These are phyloP conservation scores for Leucophenga montana DNA, from an alignment of 2,888 invertebrate genomes.

Conservation along the genomic window DNA sequence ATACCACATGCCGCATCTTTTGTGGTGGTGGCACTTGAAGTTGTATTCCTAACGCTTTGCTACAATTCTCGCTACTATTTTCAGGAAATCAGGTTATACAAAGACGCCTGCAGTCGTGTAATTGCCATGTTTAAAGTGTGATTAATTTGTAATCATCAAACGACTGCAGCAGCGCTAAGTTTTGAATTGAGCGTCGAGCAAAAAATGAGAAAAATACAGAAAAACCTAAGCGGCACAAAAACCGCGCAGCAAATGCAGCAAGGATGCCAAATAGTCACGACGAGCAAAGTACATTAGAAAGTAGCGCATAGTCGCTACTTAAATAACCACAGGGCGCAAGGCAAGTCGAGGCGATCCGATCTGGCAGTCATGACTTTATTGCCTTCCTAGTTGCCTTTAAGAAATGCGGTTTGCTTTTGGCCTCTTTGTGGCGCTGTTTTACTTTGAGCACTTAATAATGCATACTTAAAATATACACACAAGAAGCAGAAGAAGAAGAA, in stretches of 20 bases:
- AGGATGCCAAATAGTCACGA: background rate
- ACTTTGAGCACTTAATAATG: too few relatives aligned
- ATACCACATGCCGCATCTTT: slow-evolving; percentile 23
- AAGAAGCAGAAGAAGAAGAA: too few relatives aligned
- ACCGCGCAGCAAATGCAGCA: background rate
- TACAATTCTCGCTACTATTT: slow-evolving; percentile 3
- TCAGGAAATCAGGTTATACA: slow-evolving; percentile 25
- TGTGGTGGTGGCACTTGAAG: slow-evolving; percentile 3
- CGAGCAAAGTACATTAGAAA: background rate
- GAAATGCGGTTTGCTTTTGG: background rate
- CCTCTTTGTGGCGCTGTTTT: background rate
- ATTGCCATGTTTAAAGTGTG: slow-evolving; percentile 66
- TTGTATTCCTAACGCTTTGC: background rate
- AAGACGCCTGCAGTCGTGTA: slow-evolving; percentile 43
- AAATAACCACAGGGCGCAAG: slow-evolving; percentile 26
- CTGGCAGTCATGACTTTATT: slow-evolving; percentile 35
- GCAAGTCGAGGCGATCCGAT: slow-evolving; percentile 47
- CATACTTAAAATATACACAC: too few relatives aligned
- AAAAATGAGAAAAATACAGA: slow-evolving; percentile 44
- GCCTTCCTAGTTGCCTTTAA: slow-evolving; percentile 32
- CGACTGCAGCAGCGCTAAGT: slow-evolving; percentile 32
- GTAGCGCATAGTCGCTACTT: slow-evolving; percentile 14
- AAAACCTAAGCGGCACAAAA: background rate
- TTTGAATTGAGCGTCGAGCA: slow-evolving; percentile 7
- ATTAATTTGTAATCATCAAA: slow-evolving; percentile 65